phyloP scores from a whole-genome alignment of 2,797 vertebrate species.

The Pteropus rufus region DNA sequence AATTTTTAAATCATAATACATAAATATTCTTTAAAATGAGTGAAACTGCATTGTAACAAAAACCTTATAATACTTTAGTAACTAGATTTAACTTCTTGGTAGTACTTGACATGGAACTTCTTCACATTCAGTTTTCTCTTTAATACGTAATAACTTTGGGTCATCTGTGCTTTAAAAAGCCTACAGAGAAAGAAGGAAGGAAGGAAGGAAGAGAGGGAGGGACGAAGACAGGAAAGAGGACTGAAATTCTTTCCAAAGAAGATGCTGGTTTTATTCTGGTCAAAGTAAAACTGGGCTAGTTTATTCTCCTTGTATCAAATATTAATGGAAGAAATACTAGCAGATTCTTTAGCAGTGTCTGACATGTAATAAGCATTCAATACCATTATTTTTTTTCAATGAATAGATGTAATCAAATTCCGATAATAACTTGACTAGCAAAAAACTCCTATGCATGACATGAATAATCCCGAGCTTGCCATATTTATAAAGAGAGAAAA shows the following conservation, averaged over 20 bases:
- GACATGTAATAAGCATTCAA: neutral
- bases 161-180: neutral
- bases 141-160: neutral
- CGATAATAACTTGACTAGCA: neutral
- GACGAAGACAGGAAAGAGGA: neutral
- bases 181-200: neutral
- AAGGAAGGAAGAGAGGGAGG: neutral
- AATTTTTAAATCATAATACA: neutral
- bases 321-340: neutral
- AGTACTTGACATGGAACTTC: neutral
- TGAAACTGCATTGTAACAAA: neutral
- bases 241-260: neutral
- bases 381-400: neutral
- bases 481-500: neutral
- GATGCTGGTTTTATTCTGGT: neutral
- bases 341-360: neutral
- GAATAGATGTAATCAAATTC: neutral
- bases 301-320: neutral
- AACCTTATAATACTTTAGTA: neutral
- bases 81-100: neutral
- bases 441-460: neutral
- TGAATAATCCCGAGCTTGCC: neutral
- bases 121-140: neutral
- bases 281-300: neutral
- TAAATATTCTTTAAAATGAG: slow-evolving; percentile 16